These are phyloP conservation scores for Azemiops feae DNA, from an alignment of 2,113 vertebrate genomes.

Conservation along the genomic window DNA sequence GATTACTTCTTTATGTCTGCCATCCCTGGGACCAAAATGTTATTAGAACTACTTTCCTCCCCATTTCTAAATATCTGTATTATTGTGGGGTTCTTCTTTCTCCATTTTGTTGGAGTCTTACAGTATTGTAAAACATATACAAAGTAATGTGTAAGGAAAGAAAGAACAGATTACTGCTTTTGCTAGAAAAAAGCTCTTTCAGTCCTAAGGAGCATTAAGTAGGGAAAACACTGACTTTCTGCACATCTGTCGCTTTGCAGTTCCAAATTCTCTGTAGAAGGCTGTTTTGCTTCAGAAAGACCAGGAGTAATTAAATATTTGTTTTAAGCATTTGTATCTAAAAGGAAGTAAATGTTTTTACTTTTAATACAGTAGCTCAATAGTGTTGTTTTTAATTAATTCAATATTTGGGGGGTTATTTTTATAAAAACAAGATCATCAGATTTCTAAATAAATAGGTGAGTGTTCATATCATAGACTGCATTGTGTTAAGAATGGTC, in stretches of 20 bases:
- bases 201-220: not conserved
- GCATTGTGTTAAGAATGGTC: not conserved
- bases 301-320: not conserved
- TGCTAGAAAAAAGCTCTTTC: not conserved
- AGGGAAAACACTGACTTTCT: not conserved
- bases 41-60: not conserved
- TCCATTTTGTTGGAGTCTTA: not conserved
- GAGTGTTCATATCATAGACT: not conserved
- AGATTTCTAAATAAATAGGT: not conserved
- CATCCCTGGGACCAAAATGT: not conserved
- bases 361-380: not conserved
- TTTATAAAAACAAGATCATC: not conserved
- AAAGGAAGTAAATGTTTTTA: not conserved
- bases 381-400: not conserved
- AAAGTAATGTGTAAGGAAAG: not conserved
- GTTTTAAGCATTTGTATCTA: not conserved
- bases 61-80: not conserved
- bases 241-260: not conserved
- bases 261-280: not conserved
- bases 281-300: not conserved
- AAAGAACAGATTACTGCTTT: not conserved
- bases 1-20: not conserved
- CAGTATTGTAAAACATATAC: not conserved
- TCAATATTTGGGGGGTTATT: not conserved
- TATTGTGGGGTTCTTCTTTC: not conserved